A percentile compares a stretch with the other conserved stretches of the same genome.
These are phyloP conservation scores for Melipona beecheii DNA, from an alignment of 2,888 invertebrate genomes.

Conservation along the genomic window DNA sequence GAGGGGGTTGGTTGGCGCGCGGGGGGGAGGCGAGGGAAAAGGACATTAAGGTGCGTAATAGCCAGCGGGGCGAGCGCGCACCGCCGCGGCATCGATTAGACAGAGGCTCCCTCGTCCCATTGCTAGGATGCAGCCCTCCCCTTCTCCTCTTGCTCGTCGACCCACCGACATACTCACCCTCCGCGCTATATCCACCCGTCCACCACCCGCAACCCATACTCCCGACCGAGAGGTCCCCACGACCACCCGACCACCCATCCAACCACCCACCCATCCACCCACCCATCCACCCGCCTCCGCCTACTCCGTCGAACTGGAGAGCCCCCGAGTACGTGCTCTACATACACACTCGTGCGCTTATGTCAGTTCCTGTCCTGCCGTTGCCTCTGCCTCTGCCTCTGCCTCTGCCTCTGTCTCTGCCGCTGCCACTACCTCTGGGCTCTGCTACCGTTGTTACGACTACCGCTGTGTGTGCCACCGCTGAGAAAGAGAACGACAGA, in stretches of 20 bases:
- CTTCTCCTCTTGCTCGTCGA: conserved; percentile 63
- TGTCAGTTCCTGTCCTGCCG: conserved; percentile 77
- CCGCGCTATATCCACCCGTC: conserved; percentile 63
- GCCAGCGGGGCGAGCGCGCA: conserved; percentile 84
- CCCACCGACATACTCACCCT: conserved; percentile 64
- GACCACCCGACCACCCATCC: conserved; percentile 66
- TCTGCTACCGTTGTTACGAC: conserved; percentile 61
- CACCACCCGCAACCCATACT: conserved; percentile 63
- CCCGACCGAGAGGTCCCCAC: conserved; percentile 70
- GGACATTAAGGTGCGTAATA: conserved; percentile 84
- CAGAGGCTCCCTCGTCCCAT: conserved; percentile 81
- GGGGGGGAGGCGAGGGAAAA: conserved; percentile 73
- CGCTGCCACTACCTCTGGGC: conserved; percentile 2
- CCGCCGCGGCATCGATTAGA: conserved; percentile 84
- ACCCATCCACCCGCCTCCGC: conserved; percentile 69
- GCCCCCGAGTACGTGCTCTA: conserved; percentile 83
- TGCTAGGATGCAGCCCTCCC: conserved; percentile 77
- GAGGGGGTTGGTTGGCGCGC: conserved; percentile 62
- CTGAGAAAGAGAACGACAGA: conserved; percentile 55
- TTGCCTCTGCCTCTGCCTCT: conserved; percentile 55
- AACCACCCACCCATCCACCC: conserved; percentile 49
- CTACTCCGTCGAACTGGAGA: conserved; percentile 80
- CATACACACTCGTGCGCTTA: conserved; percentile 81
- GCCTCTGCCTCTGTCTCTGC: conserved; percentile 22
- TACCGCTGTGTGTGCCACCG: conserved; percentile 56